These are phyloP conservation scores for Anguilla anguilla DNA, from an alignment of 2,797 vertebrate genomes.

Conservation along the genomic window DNA sequence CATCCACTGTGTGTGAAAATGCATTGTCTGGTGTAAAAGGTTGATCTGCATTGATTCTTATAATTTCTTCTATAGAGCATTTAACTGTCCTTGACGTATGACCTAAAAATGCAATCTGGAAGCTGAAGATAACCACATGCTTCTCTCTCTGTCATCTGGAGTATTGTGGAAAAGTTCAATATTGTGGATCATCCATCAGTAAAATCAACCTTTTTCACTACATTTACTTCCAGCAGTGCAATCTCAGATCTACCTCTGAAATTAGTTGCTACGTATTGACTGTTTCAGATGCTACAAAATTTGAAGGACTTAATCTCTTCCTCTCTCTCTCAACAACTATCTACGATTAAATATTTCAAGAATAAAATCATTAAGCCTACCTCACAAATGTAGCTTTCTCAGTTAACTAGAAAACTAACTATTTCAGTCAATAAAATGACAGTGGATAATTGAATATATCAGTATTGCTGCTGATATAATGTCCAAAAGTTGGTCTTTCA, in stretches of 20 bases:
- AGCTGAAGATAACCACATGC: neutral
- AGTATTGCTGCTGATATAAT: neutral
- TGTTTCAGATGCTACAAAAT: neutral
- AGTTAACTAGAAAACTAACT: no score
- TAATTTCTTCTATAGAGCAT: neutral
- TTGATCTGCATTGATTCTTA: neutral
- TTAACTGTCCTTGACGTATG: neutral
- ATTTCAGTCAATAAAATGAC: no score
- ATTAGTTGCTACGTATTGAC: neutral
- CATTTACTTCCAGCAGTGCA: neutral
- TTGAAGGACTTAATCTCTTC: neutral
- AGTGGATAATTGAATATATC: no score
- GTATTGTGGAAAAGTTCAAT: neutral
- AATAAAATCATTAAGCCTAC: no score
- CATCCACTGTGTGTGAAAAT: neutral
- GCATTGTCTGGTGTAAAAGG: neutral
- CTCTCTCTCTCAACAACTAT: no score
- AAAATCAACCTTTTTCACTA: neutral
- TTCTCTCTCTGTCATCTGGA: neutral
- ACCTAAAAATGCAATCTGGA: slow-evolving; percentile 4
- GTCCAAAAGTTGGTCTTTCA: neutral
- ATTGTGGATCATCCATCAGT: neutral
- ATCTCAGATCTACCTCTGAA: neutral
- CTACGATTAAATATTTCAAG: no score
- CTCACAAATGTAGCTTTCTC: no score